Evolutionary conservation across 1,140 invertebrate species (phyloP).

Genomic region (Panonychus citri): DNA sequence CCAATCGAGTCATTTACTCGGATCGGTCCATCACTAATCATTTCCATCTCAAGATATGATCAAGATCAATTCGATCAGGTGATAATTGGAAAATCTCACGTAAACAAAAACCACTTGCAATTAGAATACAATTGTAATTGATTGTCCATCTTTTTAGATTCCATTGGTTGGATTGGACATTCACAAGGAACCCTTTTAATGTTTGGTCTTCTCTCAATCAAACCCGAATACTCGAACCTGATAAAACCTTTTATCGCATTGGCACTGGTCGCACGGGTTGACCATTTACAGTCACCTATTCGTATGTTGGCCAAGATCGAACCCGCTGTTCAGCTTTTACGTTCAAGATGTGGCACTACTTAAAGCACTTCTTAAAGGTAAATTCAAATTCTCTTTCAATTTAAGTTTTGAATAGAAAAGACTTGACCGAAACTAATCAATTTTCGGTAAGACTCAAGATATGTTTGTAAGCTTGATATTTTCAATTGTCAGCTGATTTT

Average conservation of each 20-base stretch:
- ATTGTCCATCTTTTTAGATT: neutral
- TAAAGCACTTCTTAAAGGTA: constrained; percentile 6
- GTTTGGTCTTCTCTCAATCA: neutral
- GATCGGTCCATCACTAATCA: too few species aligned
- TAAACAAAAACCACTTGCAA: too few species aligned
- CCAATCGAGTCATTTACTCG: too few species aligned
- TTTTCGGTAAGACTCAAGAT: too few species aligned
- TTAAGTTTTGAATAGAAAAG: too few species aligned
- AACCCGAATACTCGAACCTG: neutral
- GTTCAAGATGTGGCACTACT: neutral
- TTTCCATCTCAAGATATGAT: neutral
- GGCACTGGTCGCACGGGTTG: neutral
- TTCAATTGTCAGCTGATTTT: too few species aligned
- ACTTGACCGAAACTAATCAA: too few species aligned
- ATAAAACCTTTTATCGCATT: neutral
- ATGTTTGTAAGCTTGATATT: too few species aligned
- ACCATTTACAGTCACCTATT: neutral
- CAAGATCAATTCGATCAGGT: neutral
- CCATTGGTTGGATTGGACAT: neutral
- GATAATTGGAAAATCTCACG: too few species aligned
- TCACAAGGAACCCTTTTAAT: neutral
- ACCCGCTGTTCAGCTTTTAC: neutral
- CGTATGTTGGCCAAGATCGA: too few species aligned
- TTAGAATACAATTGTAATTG: neutral
- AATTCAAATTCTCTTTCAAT: neutral